A percentile compares a stretch with the other conserved stretches of the same genome.
Conservation (phyloP, 2,797 vertebrate species). For the Enteromius viviparus region DNA sequence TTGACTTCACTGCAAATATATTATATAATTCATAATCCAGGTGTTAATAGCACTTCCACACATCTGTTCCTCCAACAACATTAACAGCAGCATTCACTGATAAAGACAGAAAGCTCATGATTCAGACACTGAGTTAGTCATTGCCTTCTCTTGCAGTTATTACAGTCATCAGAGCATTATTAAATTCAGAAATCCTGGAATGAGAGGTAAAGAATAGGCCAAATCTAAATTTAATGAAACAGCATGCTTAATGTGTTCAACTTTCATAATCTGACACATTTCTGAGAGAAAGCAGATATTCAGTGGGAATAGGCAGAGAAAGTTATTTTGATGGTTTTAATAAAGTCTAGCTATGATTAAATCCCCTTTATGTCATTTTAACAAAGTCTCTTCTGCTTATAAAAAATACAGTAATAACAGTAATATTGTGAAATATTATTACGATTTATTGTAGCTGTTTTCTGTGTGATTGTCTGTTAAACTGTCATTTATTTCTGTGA, state of each 20-base stretch:
- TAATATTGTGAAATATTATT: not conserved
- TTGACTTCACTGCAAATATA: too few relatives aligned
- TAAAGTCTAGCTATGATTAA: not conserved
- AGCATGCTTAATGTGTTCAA: not conserved
- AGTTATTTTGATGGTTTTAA: not conserved
- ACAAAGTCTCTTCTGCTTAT: not conserved
- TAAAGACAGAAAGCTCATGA: not conserved
- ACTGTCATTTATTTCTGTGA: not conserved
- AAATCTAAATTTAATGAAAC: not conserved
- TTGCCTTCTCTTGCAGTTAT: not conserved
- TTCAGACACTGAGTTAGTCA: not conserved
- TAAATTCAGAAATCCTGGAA: not conserved
- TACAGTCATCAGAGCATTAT: not conserved
- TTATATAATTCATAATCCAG: too few relatives aligned
- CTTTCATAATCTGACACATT: not conserved
- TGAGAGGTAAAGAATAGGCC: not conserved
- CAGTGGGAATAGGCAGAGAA: not conserved
- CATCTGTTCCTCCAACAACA: not conserved
- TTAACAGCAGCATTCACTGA: not conserved
- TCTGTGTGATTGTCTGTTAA: not conserved
- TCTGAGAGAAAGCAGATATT: not conserved
- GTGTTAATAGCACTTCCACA: not conserved
- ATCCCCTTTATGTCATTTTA: not conserved
- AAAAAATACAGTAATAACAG: not conserved
- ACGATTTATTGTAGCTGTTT: rapidly evolving